Evolutionary conservation across 2,113 vertebrate species (phyloP).

Genomic region (Albula goreensis): DNA sequence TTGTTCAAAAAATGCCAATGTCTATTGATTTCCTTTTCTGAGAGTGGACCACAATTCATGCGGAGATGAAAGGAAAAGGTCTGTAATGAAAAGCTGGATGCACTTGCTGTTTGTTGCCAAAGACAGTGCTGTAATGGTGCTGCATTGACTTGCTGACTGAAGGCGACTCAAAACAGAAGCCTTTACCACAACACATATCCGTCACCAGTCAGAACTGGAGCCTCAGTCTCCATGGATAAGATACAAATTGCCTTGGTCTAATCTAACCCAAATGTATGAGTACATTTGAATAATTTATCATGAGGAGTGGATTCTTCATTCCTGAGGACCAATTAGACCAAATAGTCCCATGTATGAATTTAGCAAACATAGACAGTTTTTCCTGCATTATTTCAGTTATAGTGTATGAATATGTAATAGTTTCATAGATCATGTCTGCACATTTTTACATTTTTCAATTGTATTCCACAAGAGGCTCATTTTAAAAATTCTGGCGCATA

Average conservation of each 20-base stretch:
- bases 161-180: background rate
- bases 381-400: no score
- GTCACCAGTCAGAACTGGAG: background rate
- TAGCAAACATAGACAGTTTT: background rate
- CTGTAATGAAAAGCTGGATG: conserved; percentile 39
- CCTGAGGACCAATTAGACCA: background rate
- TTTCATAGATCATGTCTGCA: background rate
- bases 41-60: conserved; percentile 44
- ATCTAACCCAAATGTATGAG: background rate
- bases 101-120: conserved; percentile 36
- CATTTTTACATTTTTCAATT: background rate
- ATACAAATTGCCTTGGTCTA: background rate
- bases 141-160: conserved; percentile 13
- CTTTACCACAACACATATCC: background rate
- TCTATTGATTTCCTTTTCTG: conserved; percentile 44
- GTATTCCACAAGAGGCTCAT: background rate
- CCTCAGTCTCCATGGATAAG: background rate
- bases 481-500: no score
- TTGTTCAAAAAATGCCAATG: conserved; percentile 41
- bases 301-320: no score
- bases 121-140: conserved; percentile 17
- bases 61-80: conserved; percentile 38
- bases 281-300: no score
- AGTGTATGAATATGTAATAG: background rate
- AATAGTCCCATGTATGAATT: background rate